Evolutionary conservation across 2,797 vertebrate species (phyloP), one percentile per base, ranked within the genome.

Genomic region (Chiloscyllium punctatum): DNA sequence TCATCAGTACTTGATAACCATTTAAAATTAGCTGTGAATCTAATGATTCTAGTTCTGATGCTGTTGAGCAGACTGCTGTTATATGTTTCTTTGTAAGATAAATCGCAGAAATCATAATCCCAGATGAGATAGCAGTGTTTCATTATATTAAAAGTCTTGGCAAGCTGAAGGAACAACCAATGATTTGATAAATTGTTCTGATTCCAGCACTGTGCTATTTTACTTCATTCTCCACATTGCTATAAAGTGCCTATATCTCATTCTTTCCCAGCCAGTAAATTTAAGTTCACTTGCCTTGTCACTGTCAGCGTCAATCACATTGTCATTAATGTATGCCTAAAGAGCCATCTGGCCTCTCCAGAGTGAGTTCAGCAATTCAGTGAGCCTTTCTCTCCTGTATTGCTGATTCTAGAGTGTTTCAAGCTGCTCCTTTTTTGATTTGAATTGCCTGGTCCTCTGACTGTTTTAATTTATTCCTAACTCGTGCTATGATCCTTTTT

Each of bases 391-490:
- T 37, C 33, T n/a, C 77, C 33, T 18, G 33, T 57, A 13, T 62
- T 53, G 25, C 33, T 68, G 51, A 57, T n/a, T 68, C 62, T 15
- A 92, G 90, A 33, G 25, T 92, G n/a, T 18, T 92, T 92, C 57
- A 68, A 92, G n/a, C 62, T 33, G 5, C 90, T 51, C 90, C 62
- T 23, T 37, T 37, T 37, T 66, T 84, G 42, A 84, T 5, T 42
- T 84, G 53, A 92, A 37, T 92, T 68, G 90, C 33, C 23, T 68
- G 57, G 68, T 62, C 33, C 51, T 90, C 8, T 90, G 53, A 90
- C 57, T 92, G 90, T 68, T 92, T 92, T 92, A 62, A 62, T 92
- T 92, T 92, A 68, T 68, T 92, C 53, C 33, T 33, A 57, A 57
- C n/a, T 37, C 37, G 42, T 84, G 51, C 48, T 33, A 88, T 37